Percentiles rank a stretch among this genome's conserved stretches.
phyloP scores from a whole-genome alignment of 2,888 invertebrate species.

The Xestobium rufovillosum region DNA sequence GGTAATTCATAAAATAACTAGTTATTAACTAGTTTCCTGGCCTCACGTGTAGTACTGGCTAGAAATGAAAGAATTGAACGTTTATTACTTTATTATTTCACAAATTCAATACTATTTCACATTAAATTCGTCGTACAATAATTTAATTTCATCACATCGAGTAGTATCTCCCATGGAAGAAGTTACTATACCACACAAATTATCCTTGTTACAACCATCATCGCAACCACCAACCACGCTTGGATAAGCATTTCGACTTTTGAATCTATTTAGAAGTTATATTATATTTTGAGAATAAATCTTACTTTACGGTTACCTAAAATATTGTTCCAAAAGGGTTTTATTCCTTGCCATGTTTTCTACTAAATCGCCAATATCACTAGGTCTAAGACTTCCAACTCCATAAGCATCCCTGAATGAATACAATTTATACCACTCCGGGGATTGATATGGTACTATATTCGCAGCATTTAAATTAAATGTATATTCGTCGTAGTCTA shows the following conservation, averaged over 20 bases:
- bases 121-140: too few relatives aligned
- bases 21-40: too few relatives aligned
- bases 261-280: too few relatives aligned
- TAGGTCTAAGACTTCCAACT: constrained; percentile 69
- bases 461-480: constrained; percentile 67
- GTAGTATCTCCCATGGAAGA: constrained; percentile 45
- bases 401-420: constrained; percentile 70
- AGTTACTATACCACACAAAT: constrained; percentile 48
- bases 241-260: constrained; percentile 18
- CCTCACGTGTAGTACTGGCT: too few relatives aligned
- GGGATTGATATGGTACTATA: constrained; percentile 61
- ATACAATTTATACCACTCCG: constrained; percentile 69
- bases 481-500: constrained; percentile 58
- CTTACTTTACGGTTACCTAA: not conserved
- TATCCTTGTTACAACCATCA: constrained; percentile 17
- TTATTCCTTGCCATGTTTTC: not conserved
- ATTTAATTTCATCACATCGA: constrained; percentile 28
- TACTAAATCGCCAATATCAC: constrained; percentile 43
- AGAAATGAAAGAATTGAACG: too few relatives aligned
- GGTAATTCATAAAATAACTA: too few relatives aligned
- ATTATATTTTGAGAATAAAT: too few relatives aligned
- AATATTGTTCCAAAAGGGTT: not conserved
- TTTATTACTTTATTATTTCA: too few relatives aligned
- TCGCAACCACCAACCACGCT: constrained; percentile 20
- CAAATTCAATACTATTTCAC: too few relatives aligned